Evolutionary conservation across 1,140 invertebrate genomes (phyloP).

Genomic region (Ips nitidus): DNA sequence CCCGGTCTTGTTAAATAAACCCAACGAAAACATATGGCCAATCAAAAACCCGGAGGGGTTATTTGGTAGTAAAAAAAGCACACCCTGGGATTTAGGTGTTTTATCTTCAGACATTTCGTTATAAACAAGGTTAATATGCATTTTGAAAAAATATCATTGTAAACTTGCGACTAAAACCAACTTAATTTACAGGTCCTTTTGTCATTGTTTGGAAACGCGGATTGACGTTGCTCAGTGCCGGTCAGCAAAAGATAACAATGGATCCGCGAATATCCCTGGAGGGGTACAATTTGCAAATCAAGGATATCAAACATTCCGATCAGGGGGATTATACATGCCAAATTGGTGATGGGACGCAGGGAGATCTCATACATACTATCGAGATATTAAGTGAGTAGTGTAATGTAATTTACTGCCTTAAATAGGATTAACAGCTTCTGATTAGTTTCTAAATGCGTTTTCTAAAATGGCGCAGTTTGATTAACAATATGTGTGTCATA

Average conservation of each 20-base stretch:
- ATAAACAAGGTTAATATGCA: no score
- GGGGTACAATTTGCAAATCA: slow-evolving; percentile 64
- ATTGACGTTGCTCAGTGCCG: slow-evolving; percentile 61
- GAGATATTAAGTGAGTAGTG: slow-evolving; percentile 56
- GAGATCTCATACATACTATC: slow-evolving; percentile 57
- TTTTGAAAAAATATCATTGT: no score
- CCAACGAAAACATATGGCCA: slow-evolving; percentile 1
- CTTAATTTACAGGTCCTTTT: slow-evolving; percentile 55
- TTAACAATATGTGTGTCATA: no score
- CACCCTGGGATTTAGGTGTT: no score
- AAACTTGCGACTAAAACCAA: no score
- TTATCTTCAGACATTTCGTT: no score
- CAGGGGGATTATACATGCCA: slow-evolving; percentile 58
- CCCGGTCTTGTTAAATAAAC: background rate
- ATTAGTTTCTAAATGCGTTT: no score
- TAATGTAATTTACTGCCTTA: no score
- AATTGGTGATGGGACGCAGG: slow-evolving; percentile 55
- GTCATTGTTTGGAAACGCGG: slow-evolving; percentile 65
- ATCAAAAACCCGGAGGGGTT: background rate
- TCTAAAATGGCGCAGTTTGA: no score
- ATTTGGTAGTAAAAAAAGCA: background rate
- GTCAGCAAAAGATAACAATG: slow-evolving; percentile 62
- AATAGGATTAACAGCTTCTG: no score
- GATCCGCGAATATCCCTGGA: slow-evolving; percentile 61
- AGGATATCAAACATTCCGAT: slow-evolving; percentile 59